These are phyloP conservation scores for Pseudotriccus pelzelni DNA, from an alignment of 2,797 vertebrate genomes.

Conservation along the genomic window DNA sequence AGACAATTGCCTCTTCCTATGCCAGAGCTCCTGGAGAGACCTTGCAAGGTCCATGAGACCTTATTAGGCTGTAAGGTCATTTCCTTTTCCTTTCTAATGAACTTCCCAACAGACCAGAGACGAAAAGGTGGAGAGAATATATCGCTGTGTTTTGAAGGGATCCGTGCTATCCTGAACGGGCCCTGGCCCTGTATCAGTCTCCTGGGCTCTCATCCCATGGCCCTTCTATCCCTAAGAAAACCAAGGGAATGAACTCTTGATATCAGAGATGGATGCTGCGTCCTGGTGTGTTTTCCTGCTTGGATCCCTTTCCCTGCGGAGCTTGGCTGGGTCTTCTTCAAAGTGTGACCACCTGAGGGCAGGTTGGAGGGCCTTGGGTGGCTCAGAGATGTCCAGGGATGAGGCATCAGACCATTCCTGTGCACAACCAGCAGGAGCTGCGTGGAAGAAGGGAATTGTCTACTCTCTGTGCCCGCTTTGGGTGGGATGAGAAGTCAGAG, in stretches of 20 bases:
- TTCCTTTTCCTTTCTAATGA: constrained; percentile 1
- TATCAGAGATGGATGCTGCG: not conserved
- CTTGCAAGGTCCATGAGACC: not conserved
- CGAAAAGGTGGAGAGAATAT: not conserved
- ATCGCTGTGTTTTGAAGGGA: not conserved
- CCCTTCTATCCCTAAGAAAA: not conserved
- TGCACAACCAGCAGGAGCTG: not conserved
- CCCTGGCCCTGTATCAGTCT: not conserved
- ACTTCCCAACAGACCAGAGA: not conserved
- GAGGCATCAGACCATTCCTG: not conserved
- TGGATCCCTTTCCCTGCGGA: not conserved
- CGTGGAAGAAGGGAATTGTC: not conserved
- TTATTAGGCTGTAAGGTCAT: not conserved
- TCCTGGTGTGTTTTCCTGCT: not conserved
- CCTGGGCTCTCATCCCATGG: not conserved
- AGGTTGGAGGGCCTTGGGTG: not conserved
- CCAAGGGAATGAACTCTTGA: not conserved
- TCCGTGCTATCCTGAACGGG: not conserved
- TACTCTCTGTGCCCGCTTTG: not conserved
- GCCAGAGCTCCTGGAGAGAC: constrained; percentile 17
- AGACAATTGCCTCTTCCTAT: constrained; percentile 12
- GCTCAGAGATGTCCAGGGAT: not conserved
- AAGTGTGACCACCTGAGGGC: not conserved
- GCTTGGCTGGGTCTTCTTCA: not conserved
- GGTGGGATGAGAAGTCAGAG: not conserved